phyloP scores from a whole-genome alignment of 1,140 invertebrate species.

The Micrasema minimum region DNA sequence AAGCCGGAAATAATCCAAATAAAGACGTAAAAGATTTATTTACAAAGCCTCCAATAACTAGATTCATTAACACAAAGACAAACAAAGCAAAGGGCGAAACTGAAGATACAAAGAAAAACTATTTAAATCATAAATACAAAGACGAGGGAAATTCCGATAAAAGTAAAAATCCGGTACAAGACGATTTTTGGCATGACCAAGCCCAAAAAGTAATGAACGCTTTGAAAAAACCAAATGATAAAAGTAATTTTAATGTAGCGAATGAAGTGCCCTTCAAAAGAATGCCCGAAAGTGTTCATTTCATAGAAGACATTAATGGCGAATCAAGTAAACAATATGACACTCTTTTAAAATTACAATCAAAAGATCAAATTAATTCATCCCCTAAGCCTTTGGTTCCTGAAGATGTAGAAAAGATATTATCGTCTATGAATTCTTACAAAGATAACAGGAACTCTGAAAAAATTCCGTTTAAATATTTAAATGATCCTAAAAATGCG shows the following conservation, averaged over 20 bases:
- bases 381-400: neutral
- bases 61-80: conserved; percentile 56
- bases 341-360: neutral
- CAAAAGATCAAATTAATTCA: neutral
- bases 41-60: conserved; percentile 63
- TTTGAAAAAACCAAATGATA: conserved; percentile 33
- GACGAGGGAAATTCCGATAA: conserved; percentile 8
- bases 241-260: neutral
- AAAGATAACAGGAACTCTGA: neutral
- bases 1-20: conserved; percentile 55
- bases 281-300: conserved; percentile 20
- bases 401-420: neutral
- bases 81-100: conserved; percentile 3
- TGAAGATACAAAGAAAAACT: neutral
- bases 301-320: neutral
- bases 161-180: conserved; percentile 2
- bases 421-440: conserved; percentile 13
- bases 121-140: conserved; percentile 26
- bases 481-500: neutral
- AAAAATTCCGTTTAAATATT: conserved; percentile 10
- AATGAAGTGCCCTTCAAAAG: conserved; percentile 30
- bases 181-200: conserved; percentile 35
- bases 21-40: conserved; percentile 62
- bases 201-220: conserved; percentile 35
- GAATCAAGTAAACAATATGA: neutral